phyloP scores from a whole-genome alignment of 2,888 invertebrate species.

The Dinocampus coccinellae region DNA sequence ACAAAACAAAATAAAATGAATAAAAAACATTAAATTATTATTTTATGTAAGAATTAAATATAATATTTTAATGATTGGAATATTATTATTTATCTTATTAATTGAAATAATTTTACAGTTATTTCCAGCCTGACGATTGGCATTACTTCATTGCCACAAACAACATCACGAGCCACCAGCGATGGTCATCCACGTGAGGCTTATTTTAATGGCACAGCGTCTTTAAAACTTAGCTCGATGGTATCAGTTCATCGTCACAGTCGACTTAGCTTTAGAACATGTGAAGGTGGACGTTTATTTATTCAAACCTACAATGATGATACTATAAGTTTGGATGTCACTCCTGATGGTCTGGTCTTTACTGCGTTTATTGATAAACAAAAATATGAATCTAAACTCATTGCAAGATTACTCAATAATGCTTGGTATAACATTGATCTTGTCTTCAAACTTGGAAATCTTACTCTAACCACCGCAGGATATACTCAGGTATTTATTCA shows the following conservation, averaged over 20 bases:
- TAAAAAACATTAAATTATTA: too few relatives aligned
- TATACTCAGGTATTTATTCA: constrained; percentile 71
- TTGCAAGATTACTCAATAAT: constrained; percentile 82
- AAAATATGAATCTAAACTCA: constrained; percentile 75
- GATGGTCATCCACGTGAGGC: constrained; percentile 77
- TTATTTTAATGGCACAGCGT: constrained; percentile 86
- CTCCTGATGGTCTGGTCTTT: constrained; percentile 71
- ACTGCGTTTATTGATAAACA: constrained; percentile 69
- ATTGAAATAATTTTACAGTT: constrained; percentile 47
- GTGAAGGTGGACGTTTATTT: constrained; percentile 72
- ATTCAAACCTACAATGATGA: constrained; percentile 64
- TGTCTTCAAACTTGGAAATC: constrained; percentile 74
- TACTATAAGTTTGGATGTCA: constrained; percentile 65
- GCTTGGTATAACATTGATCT: constrained; percentile 84
- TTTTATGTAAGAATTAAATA: too few relatives aligned
- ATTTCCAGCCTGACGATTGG: constrained; percentile 53
- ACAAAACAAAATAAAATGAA: too few relatives aligned
- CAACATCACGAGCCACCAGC: constrained; percentile 44
- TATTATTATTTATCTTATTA: not conserved
- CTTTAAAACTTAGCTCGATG: constrained; percentile 79
- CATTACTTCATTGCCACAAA: constrained; percentile 49
- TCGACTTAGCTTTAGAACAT: constrained; percentile 86
- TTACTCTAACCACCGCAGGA: constrained; percentile 72
- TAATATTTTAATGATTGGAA: too few relatives aligned
- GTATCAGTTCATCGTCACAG: constrained; percentile 85